phyloP scores from a whole-genome alignment of 2,113 vertebrate species.

The Melozone crissalis region DNA sequence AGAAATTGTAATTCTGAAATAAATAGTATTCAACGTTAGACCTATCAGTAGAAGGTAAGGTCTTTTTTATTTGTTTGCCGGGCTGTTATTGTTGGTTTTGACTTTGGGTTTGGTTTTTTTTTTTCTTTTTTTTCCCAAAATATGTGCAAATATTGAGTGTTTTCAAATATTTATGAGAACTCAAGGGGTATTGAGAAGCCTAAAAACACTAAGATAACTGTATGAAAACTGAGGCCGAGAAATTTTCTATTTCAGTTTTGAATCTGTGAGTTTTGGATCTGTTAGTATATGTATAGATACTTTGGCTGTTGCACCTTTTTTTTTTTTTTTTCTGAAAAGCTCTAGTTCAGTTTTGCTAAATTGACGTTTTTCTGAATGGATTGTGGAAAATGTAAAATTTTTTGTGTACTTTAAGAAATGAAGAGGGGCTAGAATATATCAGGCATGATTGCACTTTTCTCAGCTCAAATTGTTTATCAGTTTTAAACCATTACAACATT shows the following conservation, averaged over 20 bases:
- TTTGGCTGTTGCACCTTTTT: background rate
- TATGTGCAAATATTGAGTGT: background rate
- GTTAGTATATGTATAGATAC: background rate
- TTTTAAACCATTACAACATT: background rate
- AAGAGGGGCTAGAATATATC: background rate
- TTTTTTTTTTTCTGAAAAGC: background rate
- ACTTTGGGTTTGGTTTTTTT: background rate
- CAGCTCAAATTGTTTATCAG: background rate
- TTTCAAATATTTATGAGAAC: background rate
- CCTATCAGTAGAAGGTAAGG: background rate
- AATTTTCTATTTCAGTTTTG: background rate
- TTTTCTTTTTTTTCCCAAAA: background rate
- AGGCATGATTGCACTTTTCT: background rate
- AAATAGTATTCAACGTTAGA: background rate
- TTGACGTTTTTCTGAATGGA: background rate
- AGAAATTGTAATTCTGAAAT: background rate
- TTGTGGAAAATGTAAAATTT: background rate
- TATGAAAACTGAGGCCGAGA: background rate
- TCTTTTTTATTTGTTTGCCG: background rate
- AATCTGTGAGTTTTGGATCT: background rate
- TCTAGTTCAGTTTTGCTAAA: background rate
- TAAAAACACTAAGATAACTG: background rate
- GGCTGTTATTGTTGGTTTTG: background rate
- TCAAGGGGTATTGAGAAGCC: background rate
- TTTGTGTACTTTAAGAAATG: background rate